A percentile compares a stretch with the other conserved stretches of the same genome.
Conservation (phyloP, 2,888 invertebrate species). For the Lissocephala sabroskyi region DNA sequence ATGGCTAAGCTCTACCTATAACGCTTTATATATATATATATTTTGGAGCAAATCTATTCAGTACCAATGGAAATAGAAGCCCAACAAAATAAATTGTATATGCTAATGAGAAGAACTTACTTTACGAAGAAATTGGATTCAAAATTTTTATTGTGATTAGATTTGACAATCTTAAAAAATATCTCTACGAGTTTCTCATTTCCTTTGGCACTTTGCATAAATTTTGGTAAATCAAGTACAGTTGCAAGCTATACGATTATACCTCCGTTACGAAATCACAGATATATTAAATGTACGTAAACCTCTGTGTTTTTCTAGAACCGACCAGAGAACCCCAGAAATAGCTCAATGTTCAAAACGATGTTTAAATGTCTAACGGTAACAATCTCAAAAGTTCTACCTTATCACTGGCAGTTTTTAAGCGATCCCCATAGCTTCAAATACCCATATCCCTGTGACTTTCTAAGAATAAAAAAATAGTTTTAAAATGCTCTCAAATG, state of each 20-base stretch:
- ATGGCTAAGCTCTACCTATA: too few species aligned
- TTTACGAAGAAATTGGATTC: slow-evolving; percentile 35
- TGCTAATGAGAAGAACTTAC: too few species aligned
- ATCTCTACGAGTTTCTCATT: slow-evolving; percentile 7
- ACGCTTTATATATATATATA: slow-evolving; percentile 2
- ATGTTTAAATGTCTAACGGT: slow-evolving; percentile 47
- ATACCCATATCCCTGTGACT: slow-evolving; percentile 4
- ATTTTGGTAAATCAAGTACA: slow-evolving; percentile 18
- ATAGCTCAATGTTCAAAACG: slow-evolving; percentile 38
- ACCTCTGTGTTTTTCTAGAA: neutral
- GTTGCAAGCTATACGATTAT: slow-evolving; percentile 30
- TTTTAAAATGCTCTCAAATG: slow-evolving; percentile 9
- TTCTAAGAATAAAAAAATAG: slow-evolving; percentile 13
- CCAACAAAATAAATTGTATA: slow-evolving; percentile 9
- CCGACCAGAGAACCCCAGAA: neutral
- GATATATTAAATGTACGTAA: neutral
- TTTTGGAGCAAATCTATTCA: neutral
- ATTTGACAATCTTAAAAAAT: slow-evolving; percentile 70
- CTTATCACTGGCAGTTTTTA: slow-evolving; percentile 9
- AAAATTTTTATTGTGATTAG: slow-evolving; percentile 70
- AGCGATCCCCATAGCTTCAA: neutral
- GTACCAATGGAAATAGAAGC: slow-evolving; percentile 10
- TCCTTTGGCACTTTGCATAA: slow-evolving; percentile 52
- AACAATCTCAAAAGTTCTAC: slow-evolving; percentile 49
- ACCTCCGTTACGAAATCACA: slow-evolving; percentile 29